Conservation (phyloP, 2,113 vertebrate species). For the Channa maculata region DNA sequence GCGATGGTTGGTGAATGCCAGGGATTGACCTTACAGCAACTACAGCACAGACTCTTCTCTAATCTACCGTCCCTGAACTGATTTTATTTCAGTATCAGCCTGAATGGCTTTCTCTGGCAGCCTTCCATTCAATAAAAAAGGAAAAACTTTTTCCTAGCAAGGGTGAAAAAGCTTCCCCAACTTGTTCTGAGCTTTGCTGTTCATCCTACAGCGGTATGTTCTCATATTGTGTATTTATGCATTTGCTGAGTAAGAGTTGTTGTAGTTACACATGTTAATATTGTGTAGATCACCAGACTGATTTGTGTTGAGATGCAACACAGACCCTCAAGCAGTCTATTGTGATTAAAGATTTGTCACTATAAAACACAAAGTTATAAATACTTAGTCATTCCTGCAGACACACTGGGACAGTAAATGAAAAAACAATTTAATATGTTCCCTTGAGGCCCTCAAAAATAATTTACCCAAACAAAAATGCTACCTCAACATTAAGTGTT, state of each 20-base stretch:
- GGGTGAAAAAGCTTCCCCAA: neutral
- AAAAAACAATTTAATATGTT: slow-evolving; percentile 50
- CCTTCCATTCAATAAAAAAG: slow-evolving; percentile 31
- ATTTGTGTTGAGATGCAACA: slow-evolving; percentile 27
- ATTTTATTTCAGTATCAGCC: slow-evolving; percentile 52
- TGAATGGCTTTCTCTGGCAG: slow-evolving; percentile 36
- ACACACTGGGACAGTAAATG: slow-evolving; percentile 33
- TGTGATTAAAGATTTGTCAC: slow-evolving; percentile 55
- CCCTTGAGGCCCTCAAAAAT: slow-evolving; percentile 28
- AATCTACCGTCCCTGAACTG: slow-evolving; percentile 40
- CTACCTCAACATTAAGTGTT: slow-evolving; percentile 23
- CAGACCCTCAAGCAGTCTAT: slow-evolving; percentile 20
- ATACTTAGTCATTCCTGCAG: slow-evolving; percentile 38
- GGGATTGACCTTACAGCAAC: slow-evolving; percentile 58
- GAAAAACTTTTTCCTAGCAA: slow-evolving; percentile 17
- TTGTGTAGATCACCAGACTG: neutral
- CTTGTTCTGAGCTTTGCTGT: slow-evolving; percentile 10
- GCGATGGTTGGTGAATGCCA: slow-evolving; percentile 48
- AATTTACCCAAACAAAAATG: slow-evolving; percentile 41
- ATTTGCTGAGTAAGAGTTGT: slow-evolving; percentile 8
- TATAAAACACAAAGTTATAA: slow-evolving; percentile 43
- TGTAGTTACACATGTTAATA: neutral
- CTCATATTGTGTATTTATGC: neutral
- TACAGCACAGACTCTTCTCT: slow-evolving; percentile 48
- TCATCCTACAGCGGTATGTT: neutral